A percentile compares a stretch with the other conserved stretches of the same genome.
Evolutionary conservation across 2,888 invertebrate species (phyloP).

Genomic region (Tachina lurida): DNA sequence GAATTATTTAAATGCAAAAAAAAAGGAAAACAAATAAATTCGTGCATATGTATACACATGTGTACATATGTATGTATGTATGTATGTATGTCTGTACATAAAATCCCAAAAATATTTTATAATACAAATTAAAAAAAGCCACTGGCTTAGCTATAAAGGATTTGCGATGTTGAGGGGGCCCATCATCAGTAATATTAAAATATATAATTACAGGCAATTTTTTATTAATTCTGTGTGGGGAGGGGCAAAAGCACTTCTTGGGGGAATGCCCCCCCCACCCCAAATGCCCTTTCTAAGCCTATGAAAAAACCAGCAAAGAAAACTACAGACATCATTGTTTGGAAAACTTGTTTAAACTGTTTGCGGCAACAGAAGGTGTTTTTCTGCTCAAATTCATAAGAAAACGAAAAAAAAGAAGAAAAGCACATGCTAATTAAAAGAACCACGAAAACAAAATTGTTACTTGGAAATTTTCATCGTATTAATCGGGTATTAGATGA

Average conservation of each 20-base stretch:
- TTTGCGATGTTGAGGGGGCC: too few species aligned
- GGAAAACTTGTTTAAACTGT: neutral
- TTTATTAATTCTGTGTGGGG: too few species aligned
- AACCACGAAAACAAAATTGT: slow-evolving; percentile 21
- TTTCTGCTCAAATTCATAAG: slow-evolving; percentile 3
- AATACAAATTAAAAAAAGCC: neutral
- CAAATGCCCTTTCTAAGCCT: too few species aligned
- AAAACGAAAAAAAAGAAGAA: neutral
- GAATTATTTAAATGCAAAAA: slow-evolving; percentile 42
- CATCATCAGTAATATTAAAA: too few species aligned
- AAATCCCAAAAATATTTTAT: slow-evolving; percentile 18
- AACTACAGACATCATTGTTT: neutral
- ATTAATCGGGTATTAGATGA: slow-evolving; percentile 50
- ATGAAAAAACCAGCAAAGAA: neutral
- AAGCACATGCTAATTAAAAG: slow-evolving; percentile 53
- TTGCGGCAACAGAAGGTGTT: slow-evolving; percentile 26
- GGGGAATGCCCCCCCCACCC: too few species aligned
- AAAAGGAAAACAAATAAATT: neutral
- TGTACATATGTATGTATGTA: neutral
- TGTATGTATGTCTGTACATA: neutral
- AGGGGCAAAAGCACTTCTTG: too few species aligned
- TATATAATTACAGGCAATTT: too few species aligned
- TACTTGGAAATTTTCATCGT: slow-evolving; percentile 22
- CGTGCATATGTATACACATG: too few species aligned
- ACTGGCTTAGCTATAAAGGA: too few species aligned